phyloP scores from a whole-genome alignment of 2,888 invertebrate species.

The Amphipyra berbera region DNA sequence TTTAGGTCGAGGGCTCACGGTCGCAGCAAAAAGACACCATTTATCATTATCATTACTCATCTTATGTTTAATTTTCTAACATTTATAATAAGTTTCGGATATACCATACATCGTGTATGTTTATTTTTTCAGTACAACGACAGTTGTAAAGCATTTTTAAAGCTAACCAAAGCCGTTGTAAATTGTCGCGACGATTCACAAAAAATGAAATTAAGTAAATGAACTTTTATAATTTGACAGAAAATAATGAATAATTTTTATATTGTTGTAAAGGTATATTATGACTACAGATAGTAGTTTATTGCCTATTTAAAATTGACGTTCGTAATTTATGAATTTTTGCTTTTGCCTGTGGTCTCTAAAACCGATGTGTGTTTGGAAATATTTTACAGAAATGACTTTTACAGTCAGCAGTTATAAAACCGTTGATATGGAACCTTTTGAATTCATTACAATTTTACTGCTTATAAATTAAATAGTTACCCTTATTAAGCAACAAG shows the following conservation, averaged over 20 bases:
- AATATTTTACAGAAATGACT: neutral
- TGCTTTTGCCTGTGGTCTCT: conserved; percentile 78
- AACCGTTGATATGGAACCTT: neutral
- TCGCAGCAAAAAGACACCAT: conserved; percentile 75
- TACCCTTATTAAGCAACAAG: neutral
- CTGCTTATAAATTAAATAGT: neutral
- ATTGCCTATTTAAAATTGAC: conserved; percentile 82
- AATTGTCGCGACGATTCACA: conserved; percentile 72
- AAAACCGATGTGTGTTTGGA: conserved; percentile 60
- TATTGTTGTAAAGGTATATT: conserved; percentile 69
- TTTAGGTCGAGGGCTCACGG: conserved; percentile 81
- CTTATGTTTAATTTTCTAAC: conserved; percentile 65
- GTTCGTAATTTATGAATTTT: conserved; percentile 79
- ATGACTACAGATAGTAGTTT: conserved; percentile 67
- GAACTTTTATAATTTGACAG: conserved; percentile 79
- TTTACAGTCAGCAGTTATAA: too few species aligned
- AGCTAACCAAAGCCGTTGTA: conserved; percentile 74
- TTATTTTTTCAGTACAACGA: conserved; percentile 69
- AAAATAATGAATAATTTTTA: conserved; percentile 68
- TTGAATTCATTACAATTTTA: neutral
- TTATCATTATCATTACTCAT: conserved; percentile 70
- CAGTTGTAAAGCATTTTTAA: conserved; percentile 65
- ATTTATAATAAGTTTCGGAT: conserved; percentile 59
- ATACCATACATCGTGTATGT: conserved; percentile 72
- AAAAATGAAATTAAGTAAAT: conserved; percentile 81